Evolutionary conservation across 2,113 vertebrate species (phyloP), one percentile per base, ranked within the genome.

Genomic region (Tonatia bakeri): DNA sequence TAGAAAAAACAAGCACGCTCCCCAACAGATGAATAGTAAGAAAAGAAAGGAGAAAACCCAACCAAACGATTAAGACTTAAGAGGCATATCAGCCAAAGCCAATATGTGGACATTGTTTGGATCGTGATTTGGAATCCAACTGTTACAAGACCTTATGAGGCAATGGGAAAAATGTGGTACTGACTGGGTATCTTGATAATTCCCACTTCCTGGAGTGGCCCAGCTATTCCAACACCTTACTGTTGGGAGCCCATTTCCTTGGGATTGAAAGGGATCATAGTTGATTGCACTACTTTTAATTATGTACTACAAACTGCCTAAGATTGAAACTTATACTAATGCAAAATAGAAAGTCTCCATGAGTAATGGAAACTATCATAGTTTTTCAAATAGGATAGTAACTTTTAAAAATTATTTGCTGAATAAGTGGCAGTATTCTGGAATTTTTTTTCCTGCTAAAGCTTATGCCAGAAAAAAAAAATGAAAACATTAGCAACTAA

Each of bases 391-490:
- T 13, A 87, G 33, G 43, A 90, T 64, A 70, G 16, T 91, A 75
- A 95, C 40, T 70, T 87, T 87, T 56, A 43, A 90, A 94, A 91
- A 88, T 9, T 84, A 31, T 22, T 86, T 86, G 43, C 50, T 84
- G 43, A 83, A 4, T 84, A 87, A 93, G 31, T 17, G 64, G 28
- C 45, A 81, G 54, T 73, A 54, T 73, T 85, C 26, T 67, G 33
- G 31, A 64, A 5, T 82, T 67, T 84, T 84, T 84, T 82, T 77
- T 36, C 22, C 13, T 36, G 28, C 33, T 90, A 65, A 87, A 92
- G 54, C n/a, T 93, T 89, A 93, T 38, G 22, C 7, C 33, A 86
- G 86, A 81, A 77, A 86, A 59, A 86, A 59, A 54, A 52, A 54
- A 17, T 2, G 16, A 13, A 56, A 54, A n/a, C 9, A 54, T 84